phyloP scores from a whole-genome alignment of 2,113 vertebrate species.

The Rattus rattus region DNA sequence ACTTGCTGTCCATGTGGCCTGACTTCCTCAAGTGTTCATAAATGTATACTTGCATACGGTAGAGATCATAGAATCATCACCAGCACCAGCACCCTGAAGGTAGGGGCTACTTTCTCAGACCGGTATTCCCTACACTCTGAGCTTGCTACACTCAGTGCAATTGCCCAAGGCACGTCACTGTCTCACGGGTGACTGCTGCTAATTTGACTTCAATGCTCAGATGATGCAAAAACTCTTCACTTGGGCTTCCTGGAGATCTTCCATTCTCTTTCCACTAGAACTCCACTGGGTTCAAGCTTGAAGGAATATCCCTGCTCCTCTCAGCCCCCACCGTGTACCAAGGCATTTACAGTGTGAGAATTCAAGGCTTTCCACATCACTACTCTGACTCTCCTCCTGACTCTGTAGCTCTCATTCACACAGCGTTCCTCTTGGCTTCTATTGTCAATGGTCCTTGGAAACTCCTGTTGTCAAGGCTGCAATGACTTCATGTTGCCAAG shows the following conservation, averaged over 20 bases:
- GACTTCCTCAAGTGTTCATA: neutral
- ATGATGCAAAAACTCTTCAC: neutral
- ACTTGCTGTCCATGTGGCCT: neutral
- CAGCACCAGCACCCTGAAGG: too few relatives aligned
- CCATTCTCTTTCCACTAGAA: neutral
- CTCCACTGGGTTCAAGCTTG: neutral
- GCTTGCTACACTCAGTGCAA: neutral
- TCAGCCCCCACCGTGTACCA: neutral
- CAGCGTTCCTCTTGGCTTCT: neutral
- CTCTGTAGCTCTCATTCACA: neutral
- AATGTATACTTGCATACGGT: neutral
- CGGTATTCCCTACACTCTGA: neutral
- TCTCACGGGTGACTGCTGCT: neutral
- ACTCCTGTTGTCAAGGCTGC: neutral
- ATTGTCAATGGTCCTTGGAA: neutral
- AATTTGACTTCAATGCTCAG: neutral
- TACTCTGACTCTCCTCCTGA: neutral
- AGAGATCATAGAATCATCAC: neutral
- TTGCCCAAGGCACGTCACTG: neutral
- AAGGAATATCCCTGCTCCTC: neutral
- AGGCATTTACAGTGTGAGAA: neutral
- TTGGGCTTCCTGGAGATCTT: neutral
- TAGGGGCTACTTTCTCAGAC: neutral
- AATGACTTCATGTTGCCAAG: neutral
- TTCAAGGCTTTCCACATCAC: neutral